Conservation (phyloP, 2,797 vertebrate genomes). For the Rhinophrynus dorsalis region DNA sequence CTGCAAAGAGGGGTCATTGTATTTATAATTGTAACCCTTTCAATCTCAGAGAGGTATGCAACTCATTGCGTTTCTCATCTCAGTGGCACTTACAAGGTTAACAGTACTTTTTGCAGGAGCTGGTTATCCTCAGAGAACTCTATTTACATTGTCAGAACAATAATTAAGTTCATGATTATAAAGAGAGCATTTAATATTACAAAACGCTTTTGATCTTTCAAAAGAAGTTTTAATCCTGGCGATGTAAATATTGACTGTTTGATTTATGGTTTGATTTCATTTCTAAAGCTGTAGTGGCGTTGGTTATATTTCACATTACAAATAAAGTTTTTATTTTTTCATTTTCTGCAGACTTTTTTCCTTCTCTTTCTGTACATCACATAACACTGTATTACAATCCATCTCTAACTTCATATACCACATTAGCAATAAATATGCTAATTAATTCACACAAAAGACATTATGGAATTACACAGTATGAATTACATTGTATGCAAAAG, state of each 20-base stretch:
- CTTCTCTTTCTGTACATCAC: neutral
- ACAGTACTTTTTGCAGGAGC: no score
- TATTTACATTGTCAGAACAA: neutral
- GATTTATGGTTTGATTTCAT: neutral
- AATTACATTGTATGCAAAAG: conserved; percentile 60
- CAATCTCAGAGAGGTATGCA: no score
- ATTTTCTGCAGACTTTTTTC: neutral
- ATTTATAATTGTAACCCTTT: no score
- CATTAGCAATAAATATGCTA: conserved; percentile 70
- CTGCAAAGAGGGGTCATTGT: no score
- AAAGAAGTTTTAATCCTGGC: neutral
- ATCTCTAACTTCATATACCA: conserved; percentile 67
- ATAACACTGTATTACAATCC: neutral
- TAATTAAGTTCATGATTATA: no score
- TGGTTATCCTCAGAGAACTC: neutral
- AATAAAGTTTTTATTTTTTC: conserved; percentile 1
- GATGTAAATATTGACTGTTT: neutral
- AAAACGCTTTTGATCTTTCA: neutral
- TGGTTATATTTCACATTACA: neutral
- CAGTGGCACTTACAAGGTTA: no score
- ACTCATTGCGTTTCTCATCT: no score
- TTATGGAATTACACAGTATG: conserved; percentile 67
- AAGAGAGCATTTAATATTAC: neutral
- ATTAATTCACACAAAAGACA: conserved; percentile 77
- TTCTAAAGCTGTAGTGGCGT: neutral